Evolutionary conservation across 2,797 vertebrate species (phyloP).

Genomic region (Melanotaenia nigrans): DNA sequence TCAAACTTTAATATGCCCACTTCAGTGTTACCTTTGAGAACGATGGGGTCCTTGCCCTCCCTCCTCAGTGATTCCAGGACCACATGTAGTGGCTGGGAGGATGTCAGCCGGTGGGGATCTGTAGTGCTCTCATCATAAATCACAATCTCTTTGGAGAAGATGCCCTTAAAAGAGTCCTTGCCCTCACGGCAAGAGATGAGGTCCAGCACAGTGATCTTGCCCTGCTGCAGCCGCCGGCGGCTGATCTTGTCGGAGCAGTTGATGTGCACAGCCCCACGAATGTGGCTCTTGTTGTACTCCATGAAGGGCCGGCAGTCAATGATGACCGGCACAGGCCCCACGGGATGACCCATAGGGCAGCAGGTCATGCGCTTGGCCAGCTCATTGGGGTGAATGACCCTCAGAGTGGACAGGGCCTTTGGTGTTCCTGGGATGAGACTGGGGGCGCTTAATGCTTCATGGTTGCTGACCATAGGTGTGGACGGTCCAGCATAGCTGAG

Average conservation of each 20-base stretch:
- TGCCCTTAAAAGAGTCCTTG: slow-evolving; percentile 96
- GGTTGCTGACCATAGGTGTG: slow-evolving; percentile 87
- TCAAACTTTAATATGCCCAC: slow-evolving; percentile 15
- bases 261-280: slow-evolving; percentile 96
- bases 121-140: slow-evolving; percentile 97
- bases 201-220: slow-evolving; percentile 98
- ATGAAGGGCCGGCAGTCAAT: slow-evolving; percentile 98
- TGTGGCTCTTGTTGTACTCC: slow-evolving; percentile 98
- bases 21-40: slow-evolving; percentile 91
- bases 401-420: slow-evolving; percentile 86
- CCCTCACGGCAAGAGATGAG: slow-evolving; percentile 95
- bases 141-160: slow-evolving; percentile 99
- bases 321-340: slow-evolving; percentile 91
- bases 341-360: slow-evolving; percentile 90
- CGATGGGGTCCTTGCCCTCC: slow-evolving; percentile 96
- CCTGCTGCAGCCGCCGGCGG: slow-evolving; percentile 95
- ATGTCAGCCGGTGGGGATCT: slow-evolving; percentile 90
- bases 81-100: slow-evolving; percentile 92
- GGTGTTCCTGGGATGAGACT: slow-evolving; percentile 83
- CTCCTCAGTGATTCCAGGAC: slow-evolving; percentile 95
- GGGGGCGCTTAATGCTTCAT: slow-evolving; percentile 83
- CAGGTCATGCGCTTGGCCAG: slow-evolving; percentile 95
- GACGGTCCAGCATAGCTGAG: slow-evolving; percentile 84
- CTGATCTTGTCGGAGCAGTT: slow-evolving; percentile 99
- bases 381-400: slow-evolving; percentile 94